Evolutionary conservation across 2,888 invertebrate genomes (phyloP).

Genomic region (Beris morrisii): DNA sequence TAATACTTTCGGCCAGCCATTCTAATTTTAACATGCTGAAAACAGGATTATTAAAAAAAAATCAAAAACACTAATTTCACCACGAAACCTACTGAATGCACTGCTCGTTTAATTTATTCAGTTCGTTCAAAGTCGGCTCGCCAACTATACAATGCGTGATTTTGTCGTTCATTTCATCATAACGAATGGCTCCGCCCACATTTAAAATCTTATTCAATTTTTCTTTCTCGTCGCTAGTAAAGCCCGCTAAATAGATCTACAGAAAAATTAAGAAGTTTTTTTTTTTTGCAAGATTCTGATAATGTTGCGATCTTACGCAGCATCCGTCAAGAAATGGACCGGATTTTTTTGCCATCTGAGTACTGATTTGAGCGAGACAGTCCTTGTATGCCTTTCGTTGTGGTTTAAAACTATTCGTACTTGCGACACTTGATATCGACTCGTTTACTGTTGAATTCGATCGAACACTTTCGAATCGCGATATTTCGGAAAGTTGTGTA

Average conservation of each 20-base stretch:
- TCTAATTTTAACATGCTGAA: constrained; percentile 67
- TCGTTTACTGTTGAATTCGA: constrained; percentile 36
- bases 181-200: constrained; percentile 80
- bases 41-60: constrained; percentile 47
- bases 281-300: constrained; percentile 9
- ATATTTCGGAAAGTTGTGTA: constrained; percentile 51
- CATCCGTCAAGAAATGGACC: constrained; percentile 89
- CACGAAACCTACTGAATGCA: constrained; percentile 42
- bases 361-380: constrained; percentile 59
- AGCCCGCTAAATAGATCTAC: constrained; percentile 71
- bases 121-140: constrained; percentile 59
- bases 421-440: constrained; percentile 15
- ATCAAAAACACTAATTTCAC: neutral
- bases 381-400: constrained; percentile 39
- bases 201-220: constrained; percentile 71
- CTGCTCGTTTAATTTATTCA: constrained; percentile 51
- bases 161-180: constrained; percentile 73
- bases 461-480: constrained; percentile 34
- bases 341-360: constrained; percentile 69
- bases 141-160: constrained; percentile 81
- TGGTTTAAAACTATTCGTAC: neutral
- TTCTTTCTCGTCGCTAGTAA: constrained; percentile 64
- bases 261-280: constrained; percentile 41
- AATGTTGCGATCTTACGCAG: constrained; percentile 61
- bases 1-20: constrained; percentile 78